phyloP scores from a whole-genome alignment of 2,113 vertebrate species.

The Xiphophorus couchianus region DNA sequence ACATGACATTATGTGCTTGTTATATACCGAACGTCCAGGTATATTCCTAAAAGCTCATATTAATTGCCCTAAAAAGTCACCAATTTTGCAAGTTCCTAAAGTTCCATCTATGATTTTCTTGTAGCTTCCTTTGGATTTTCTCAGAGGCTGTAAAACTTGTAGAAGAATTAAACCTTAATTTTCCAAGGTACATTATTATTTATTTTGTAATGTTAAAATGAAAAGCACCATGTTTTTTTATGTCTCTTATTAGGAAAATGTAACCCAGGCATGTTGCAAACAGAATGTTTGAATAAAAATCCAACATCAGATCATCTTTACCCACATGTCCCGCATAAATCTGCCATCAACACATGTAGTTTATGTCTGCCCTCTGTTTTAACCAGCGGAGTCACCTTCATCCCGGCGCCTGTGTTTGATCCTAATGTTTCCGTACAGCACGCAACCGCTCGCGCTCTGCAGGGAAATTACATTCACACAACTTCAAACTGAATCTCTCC shows the following conservation, averaged over 20 bases:
- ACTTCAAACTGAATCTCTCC: conserved; percentile 55
- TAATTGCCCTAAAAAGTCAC: no score
- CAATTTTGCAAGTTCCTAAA: no score
- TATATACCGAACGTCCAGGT: no score
- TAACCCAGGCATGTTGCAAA: not conserved
- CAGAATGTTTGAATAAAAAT: not conserved
- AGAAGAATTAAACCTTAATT: not conserved
- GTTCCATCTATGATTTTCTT: not conserved
- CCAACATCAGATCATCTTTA: not conserved
- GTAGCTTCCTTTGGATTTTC: not conserved
- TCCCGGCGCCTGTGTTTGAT: conserved; percentile 32
- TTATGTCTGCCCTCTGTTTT: conserved; percentile 6
- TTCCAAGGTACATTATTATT: no score
- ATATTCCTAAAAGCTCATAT: no score
- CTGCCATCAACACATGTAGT: not conserved
- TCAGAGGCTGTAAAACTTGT: not conserved
- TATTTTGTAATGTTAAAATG: no score
- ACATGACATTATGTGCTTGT: not conserved
- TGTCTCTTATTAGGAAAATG: not conserved
- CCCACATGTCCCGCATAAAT: not conserved
- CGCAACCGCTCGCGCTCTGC: conserved; percentile 54
- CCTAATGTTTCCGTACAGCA: conserved; percentile 59
- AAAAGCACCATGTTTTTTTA: no score
- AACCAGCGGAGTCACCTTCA: conserved; percentile 28
- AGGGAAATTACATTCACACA: conserved; percentile 69